Base-by-base conservation (phyloP, 2,113 vertebrate species). In the Puffinus mauretanicus region DNA sequence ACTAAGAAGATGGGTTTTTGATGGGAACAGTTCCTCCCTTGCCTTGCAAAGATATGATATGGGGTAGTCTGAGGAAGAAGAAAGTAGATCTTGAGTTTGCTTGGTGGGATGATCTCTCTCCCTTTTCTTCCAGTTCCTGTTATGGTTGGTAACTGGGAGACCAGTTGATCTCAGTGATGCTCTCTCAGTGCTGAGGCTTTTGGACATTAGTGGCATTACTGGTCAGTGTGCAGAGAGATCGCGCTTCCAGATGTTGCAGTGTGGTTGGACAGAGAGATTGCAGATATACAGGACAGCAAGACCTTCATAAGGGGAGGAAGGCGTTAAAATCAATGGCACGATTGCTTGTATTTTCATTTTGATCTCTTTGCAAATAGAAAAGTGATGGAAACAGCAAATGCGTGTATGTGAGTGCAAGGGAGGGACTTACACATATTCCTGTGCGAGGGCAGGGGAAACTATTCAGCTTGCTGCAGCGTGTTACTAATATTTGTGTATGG, bases 201-300 rank as follows among this genome's bases (percentile, higher is more conserved):
- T 36, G 29, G 9, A n/a, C 2, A 0, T 9, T 27, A 79, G 18
- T 60, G 34, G 6, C 9, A 0, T 14, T 30, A 4, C 5, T 58
- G 64, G 6, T 49, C 38, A 49, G 18, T 1, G 1, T 34, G 32
- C 3, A 4, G 30, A 69, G 30, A 44, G 11, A 27, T 92, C 0
- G 0, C 67, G 22, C 49, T 90, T 38, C 52, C 71, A 83, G 70
- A 20, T 3, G 9, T 60, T 55, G 52, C 20, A 13, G 4, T 7
- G 36, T 29, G 51, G 24, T 16, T 77, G 38, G 30, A 25, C 44
- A n/a, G 21, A 16, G 49, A 47, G 17, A 34, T 6, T 42, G 22
- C 24, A 60, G 42, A 16, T 54, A 26, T 1, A 8, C 24, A 46
- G 76, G 38, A 38, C 11, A 84, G 27, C 0, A 7, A 40, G 58